Evolutionary conservation across 2,888 invertebrate genomes (phyloP).

Genomic region (Sympetrum striolatum): DNA sequence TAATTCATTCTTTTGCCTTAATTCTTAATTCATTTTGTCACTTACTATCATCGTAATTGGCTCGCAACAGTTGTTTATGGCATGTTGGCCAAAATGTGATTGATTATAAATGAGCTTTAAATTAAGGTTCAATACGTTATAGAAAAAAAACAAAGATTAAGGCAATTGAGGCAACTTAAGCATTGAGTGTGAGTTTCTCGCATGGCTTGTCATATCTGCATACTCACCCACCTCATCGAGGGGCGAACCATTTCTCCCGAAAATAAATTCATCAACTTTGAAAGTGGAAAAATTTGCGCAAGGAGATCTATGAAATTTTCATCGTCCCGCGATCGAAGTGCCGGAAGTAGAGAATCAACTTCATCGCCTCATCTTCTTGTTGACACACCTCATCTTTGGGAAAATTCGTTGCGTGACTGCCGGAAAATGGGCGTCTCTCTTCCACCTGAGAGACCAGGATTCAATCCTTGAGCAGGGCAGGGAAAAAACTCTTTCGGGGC

Average conservation of each 20-base stretch:
- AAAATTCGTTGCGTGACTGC: not conserved
- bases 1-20: no score
- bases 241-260: not conserved
- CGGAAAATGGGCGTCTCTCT: not conserved
- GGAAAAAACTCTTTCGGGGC: not conserved
- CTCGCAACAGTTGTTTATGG: no score
- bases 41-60: no score
- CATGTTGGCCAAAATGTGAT: no score
- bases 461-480: not conserved
- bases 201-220: not conserved
- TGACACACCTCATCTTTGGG: not conserved
- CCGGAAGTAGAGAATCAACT: not conserved
- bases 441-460: not conserved
- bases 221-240: not conserved
- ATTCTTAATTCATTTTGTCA: no score
- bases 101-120: no score
- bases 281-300: not conserved
- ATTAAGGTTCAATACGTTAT: no score
- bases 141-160: no score
- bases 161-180: no score
- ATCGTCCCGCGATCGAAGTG: not conserved
- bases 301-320: not conserved
- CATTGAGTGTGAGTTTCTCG: no score
- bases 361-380: not conserved
- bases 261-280: not conserved